A percentile compares a stretch with the other conserved stretches of the same genome.
Conservation (phyloP, 2,113 vertebrate genomes). For the Tauraco erythrolophus region DNA sequence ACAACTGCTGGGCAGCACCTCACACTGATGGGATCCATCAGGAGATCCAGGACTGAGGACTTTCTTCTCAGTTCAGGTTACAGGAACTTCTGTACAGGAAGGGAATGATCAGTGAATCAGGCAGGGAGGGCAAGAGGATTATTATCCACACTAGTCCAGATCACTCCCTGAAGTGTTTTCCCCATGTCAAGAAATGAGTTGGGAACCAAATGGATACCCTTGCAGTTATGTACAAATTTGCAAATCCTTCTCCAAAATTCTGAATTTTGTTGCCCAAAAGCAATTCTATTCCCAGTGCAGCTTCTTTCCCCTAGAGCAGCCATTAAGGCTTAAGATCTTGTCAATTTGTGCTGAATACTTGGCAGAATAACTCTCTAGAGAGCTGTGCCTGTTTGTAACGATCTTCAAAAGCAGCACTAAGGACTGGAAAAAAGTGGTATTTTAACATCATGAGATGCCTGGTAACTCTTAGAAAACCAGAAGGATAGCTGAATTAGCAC, state of each 20-base stretch:
- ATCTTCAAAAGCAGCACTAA: constrained; percentile 21
- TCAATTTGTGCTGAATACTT: background rate
- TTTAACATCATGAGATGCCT: background rate
- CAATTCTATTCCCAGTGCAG: background rate
- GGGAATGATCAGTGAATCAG: background rate
- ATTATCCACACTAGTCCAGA: background rate
- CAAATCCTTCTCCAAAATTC: background rate
- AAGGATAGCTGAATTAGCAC: background rate
- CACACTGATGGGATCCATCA: background rate
- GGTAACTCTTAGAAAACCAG: background rate
- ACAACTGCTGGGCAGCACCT: background rate
- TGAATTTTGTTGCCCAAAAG: background rate
- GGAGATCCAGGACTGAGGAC: background rate
- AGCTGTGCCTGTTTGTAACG: background rate
- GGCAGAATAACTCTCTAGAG: constrained; percentile 1
- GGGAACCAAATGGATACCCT: background rate
- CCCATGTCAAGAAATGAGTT: background rate
- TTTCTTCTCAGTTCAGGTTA: background rate
- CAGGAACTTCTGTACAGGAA: background rate
- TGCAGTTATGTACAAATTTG: background rate
- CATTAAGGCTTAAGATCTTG: background rate
- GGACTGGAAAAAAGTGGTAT: background rate
- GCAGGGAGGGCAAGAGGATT: background rate
- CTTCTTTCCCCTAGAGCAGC: background rate
- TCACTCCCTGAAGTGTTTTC: background rate